Percentiles rank a stretch among this genome's conserved stretches.
phyloP scores from a whole-genome alignment of 2,113 vertebrate genomes.

The Psophia crepitans region DNA sequence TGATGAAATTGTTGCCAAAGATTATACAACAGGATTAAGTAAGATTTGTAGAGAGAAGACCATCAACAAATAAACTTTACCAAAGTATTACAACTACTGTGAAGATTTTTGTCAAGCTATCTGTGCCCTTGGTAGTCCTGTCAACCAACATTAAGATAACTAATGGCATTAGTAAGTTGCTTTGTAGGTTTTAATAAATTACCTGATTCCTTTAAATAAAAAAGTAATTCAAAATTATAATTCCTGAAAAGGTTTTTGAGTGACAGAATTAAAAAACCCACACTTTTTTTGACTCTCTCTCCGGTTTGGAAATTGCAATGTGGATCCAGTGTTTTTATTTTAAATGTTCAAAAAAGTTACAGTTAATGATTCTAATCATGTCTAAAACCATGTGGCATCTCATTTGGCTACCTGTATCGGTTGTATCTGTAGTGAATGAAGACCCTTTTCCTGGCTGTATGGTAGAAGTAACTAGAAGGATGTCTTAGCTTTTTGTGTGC shows the following conservation, averaged over 20 bases:
- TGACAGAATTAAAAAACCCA: neutral
- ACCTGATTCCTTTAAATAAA: neutral
- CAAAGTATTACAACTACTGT: neutral
- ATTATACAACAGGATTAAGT: conserved; percentile 40
- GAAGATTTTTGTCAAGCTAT: neutral
- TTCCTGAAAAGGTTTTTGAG: neutral
- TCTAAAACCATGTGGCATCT: neutral
- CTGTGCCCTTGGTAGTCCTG: neutral
- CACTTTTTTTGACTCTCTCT: neutral
- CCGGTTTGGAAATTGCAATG: neutral
- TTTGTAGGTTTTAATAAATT: neutral
- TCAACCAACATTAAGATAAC: neutral
- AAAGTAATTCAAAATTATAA: neutral
- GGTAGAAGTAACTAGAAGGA: neutral
- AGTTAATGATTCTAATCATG: neutral
- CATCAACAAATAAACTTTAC: conserved; percentile 11
- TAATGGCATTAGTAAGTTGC: neutral
- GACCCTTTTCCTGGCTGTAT: neutral
- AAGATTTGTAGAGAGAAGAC: neutral
- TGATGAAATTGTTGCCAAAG: conserved; percentile 34
- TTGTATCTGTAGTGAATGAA: neutral
- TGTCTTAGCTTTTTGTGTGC: neutral
- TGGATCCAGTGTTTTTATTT: neutral
- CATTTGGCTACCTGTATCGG: neutral
- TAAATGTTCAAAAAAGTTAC: neutral